These are phyloP conservation scores for Bombylius discolor DNA, from an alignment of 2,888 invertebrate genomes.

Conservation along the genomic window DNA sequence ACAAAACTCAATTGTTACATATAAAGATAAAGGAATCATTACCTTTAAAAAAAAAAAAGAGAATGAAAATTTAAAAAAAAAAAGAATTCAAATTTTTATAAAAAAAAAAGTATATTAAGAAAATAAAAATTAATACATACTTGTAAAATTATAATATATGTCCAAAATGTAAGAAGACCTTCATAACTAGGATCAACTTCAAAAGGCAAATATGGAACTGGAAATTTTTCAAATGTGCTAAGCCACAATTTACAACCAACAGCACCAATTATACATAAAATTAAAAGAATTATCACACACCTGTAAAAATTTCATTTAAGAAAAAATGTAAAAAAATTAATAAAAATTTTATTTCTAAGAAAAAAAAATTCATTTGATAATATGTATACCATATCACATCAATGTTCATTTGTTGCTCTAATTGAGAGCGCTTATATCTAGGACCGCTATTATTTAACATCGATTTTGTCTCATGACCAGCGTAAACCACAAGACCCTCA, in stretches of 20 bases:
- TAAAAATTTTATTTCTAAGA: neutral
- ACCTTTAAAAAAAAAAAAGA: constrained; percentile 43
- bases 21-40: constrained; percentile 92
- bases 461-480: constrained; percentile 94
- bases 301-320: constrained; percentile 16
- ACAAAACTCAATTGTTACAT: constrained; percentile 93
- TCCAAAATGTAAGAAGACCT: constrained; percentile 84
- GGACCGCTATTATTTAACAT: constrained; percentile 96
- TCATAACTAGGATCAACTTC: constrained; percentile 51
- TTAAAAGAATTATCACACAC: constrained; percentile 80
- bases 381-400: constrained; percentile 90
- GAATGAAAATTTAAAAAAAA: neutral
- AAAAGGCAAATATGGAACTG: constrained; percentile 54
- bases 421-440: constrained; percentile 78
- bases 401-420: constrained; percentile 89
- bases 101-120: neutral
- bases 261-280: constrained; percentile 82
- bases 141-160: constrained; percentile 89
- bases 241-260: constrained; percentile 84
- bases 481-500: constrained; percentile 94
- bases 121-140: constrained; percentile 31
- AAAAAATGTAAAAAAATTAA: neutral
- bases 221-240: constrained; percentile 35
- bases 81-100: too few species aligned
- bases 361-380: neutral